Evolutionary conservation across 2,888 invertebrate genomes (phyloP).

Genomic region (Ophion ellenae): DNA sequence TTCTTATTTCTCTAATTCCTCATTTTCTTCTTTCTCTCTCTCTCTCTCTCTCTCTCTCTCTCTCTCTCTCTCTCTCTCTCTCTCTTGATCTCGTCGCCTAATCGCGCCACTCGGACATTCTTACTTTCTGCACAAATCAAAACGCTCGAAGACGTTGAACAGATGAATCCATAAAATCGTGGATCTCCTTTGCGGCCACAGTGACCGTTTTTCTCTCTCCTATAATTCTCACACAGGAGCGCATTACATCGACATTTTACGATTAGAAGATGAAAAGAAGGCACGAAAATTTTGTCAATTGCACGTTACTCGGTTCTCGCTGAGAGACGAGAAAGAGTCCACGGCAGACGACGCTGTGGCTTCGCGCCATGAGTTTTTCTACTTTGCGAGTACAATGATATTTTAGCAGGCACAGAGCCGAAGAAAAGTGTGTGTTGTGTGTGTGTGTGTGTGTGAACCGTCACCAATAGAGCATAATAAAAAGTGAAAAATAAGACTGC

Average conservation of each 20-base stretch:
- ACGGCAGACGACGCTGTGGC: conserved; percentile 28
- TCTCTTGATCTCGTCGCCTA: conserved; percentile 2
- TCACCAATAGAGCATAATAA: background rate
- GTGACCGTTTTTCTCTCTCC: conserved; percentile 46
- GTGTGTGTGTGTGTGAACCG: background rate
- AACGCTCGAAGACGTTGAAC: conserved; percentile 78
- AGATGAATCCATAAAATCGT: conserved; percentile 61
- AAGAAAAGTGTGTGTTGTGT: background rate
- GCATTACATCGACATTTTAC: conserved; percentile 40
- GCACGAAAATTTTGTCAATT: conserved; percentile 14
- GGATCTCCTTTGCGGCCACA: conserved; percentile 61
- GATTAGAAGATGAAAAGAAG: conserved; percentile 12
- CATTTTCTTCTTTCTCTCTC: conserved; percentile 6
- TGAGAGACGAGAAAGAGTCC: conserved; percentile 32
- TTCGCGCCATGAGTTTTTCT: conserved; percentile 9
- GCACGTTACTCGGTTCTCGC: conserved; percentile 9
- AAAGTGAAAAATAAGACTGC: background rate
- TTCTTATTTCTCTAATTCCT: background rate
- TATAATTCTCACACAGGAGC: conserved; percentile 55
- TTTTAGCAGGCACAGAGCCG: conserved; percentile 4
- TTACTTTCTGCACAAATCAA: conserved; percentile 83
- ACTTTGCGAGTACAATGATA: background rate
- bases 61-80: background rate
- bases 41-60: background rate
- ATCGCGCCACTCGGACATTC: conserved; percentile 64